A percentile compares a stretch with the other conserved stretches of the same genome.
Conservation (phyloP, 2,888 invertebrate genomes). For the Lobophora halterata region DNA sequence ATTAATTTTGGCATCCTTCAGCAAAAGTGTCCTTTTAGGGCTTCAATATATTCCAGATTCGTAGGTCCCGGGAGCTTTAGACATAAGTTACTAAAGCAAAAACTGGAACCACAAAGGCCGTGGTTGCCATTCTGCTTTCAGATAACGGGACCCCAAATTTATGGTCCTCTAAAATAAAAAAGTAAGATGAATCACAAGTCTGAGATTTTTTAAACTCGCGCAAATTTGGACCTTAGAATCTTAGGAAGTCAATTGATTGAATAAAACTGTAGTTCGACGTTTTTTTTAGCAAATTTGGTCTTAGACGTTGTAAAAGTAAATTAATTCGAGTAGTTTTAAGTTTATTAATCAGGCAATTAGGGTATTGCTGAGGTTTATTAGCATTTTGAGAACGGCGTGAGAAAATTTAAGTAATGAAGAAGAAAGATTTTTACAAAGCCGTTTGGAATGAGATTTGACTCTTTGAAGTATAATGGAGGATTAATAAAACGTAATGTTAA, state of each 20-base stretch:
- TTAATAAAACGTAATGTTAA: no score
- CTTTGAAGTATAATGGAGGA: no score
- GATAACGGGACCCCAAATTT: slow-evolving; percentile 57
- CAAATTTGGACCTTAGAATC: slow-evolving; percentile 20
- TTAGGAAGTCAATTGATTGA: no score
- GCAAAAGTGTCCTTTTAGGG: slow-evolving; percentile 22
- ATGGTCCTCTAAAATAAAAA: slow-evolving; percentile 47
- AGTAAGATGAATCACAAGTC: slow-evolving; percentile 25
- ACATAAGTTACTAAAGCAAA: slow-evolving; percentile 48
- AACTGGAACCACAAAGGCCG: slow-evolving; percentile 52
- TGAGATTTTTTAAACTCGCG: slow-evolving; percentile 7
- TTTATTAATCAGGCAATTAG: slow-evolving; percentile 31
- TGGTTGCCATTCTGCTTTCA: slow-evolving; percentile 46
- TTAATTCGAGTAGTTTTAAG: slow-evolving; percentile 12
- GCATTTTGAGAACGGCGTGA: slow-evolving; percentile 23
- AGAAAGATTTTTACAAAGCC: slow-evolving; percentile 5
- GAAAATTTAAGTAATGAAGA: slow-evolving; percentile 22
- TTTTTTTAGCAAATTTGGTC: slow-evolving; percentile 19
- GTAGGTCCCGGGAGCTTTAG: slow-evolving; percentile 30
- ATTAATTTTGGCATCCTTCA: slow-evolving; percentile 8
- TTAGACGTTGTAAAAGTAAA: neutral
- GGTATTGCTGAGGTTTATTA: slow-evolving; percentile 26
- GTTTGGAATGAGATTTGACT: slow-evolving; percentile 2
- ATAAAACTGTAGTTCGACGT: no score
- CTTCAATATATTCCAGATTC: slow-evolving; percentile 14